Conservation (phyloP, 2,797 vertebrate genomes). For the Crocodylus rhombifer region DNA sequence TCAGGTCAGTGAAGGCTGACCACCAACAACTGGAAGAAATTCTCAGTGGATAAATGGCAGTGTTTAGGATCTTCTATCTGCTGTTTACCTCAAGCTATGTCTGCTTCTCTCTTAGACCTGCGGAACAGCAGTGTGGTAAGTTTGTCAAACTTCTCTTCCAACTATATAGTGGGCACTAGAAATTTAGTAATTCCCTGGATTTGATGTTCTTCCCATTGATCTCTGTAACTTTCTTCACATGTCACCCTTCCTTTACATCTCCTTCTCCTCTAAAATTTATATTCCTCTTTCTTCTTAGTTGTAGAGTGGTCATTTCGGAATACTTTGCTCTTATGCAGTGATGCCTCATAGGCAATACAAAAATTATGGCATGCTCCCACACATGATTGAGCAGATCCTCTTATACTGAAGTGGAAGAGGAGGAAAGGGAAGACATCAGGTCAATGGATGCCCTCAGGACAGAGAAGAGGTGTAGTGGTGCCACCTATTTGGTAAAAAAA, state of each 20-base stretch:
- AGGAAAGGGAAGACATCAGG: neutral
- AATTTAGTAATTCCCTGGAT: conserved; percentile 19
- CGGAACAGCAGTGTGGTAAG: too few relatives aligned
- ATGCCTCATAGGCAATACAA: neutral
- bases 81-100: too few relatives aligned
- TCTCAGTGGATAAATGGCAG: too few relatives aligned
- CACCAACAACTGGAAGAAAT: neutral
- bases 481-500: too few relatives aligned
- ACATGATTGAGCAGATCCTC: neutral
- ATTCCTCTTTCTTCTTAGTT: neutral
- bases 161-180: neutral
- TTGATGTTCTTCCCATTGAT: conserved; percentile 27
- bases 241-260: neutral
- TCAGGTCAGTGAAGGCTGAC: neutral
- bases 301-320: neutral
- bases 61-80: too few relatives aligned
- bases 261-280: neutral
- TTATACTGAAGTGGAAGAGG: neutral
- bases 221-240: neutral
- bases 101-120: too few relatives aligned
- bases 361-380: neutral
- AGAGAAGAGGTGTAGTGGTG: neutral
- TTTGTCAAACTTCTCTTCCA: too few relatives aligned
- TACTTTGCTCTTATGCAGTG: neutral
- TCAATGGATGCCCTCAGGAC: neutral